Base-by-base conservation (phyloP, 2,888 invertebrate species). In the Sisyra nigra region DNA sequence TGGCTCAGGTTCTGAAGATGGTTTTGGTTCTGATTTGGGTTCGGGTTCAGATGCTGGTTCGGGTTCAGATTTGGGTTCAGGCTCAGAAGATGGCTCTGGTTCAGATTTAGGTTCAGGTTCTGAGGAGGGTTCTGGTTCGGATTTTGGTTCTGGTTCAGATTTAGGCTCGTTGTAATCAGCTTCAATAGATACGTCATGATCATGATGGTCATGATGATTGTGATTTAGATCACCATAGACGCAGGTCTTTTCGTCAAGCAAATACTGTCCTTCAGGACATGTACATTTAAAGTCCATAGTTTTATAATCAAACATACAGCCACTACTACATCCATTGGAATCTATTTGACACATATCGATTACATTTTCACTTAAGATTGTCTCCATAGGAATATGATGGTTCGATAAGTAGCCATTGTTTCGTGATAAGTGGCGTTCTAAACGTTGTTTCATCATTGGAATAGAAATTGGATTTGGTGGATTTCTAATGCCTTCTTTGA, bases 311-410 rank as follows among this genome's bases (percentile, higher is more conserved):
- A 80, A 84, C 42, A 65, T 61, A 56, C 85, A 86, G 9, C 62
- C 65, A 49, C 79, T 67, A 49, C 79, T 71, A 54, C 85, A 86
- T 39, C 68, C 62, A 45, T 76, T 68, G 46, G 74, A 75, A 47
- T 73, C 68, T 44, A 74, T 69, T 59, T 74, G 70, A 58, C 80
- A 86, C 45, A 71, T 58, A 59, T 81, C 75, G 15, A 75, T 58
- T 34, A 82, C 69, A 50, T 59, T 71, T 52, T 69, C 66, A 45
- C 71, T 65, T 17, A 65, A 64, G 10, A 76, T 57, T 43, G 71
- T 69, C 48, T 68, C 68, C 30, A 67, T 56, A 34, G 63, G 65
- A 47, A 76, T 61, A 40, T 61, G 58, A 49, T 63, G 67, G 15
- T 57, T 55, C 38, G 57, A 57, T 19, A 67, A 51, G 59, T 70